phyloP scores from a whole-genome alignment of 2,888 invertebrate species.

The Drosophila lutescens region DNA sequence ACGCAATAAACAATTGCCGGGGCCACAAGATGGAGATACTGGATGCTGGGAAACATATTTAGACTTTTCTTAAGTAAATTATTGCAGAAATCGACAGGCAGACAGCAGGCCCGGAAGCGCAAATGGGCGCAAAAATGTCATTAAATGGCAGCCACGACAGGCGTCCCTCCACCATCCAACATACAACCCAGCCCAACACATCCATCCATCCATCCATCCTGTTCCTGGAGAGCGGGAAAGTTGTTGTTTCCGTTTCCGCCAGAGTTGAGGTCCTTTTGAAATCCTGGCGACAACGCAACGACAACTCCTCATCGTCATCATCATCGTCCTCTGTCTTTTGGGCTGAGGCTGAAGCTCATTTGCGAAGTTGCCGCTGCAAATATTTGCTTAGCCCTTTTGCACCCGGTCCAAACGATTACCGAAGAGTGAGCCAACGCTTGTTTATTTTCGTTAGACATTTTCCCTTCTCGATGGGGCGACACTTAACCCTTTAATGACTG shows the following conservation, averaged over 20 bases:
- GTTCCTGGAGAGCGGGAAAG: constrained; percentile 56
- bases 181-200: background rate
- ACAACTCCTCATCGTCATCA: constrained; percentile 39
- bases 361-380: constrained; percentile 67
- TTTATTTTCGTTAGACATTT: constrained; percentile 60
- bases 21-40: background rate
- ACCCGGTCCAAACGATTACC: constrained; percentile 57
- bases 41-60: constrained; percentile 54
- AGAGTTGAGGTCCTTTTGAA: constrained; percentile 70
- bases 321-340: constrained; percentile 36
- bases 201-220: constrained; percentile 11
- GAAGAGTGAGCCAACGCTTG: constrained; percentile 38
- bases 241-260: constrained; percentile 78
- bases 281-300: constrained; percentile 46
- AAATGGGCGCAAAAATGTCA: constrained; percentile 79
- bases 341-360: constrained; percentile 51
- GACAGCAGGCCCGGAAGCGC: constrained; percentile 59
- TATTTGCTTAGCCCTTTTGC: constrained; percentile 73
- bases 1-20: constrained; percentile 72
- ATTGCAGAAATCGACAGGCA: constrained; percentile 67
- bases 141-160: constrained; percentile 61
- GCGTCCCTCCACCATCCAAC: constrained; percentile 6
- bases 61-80: constrained; percentile 77
- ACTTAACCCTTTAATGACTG: constrained; percentile 47
- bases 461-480: constrained; percentile 25